Conservation (phyloP, 1,140 invertebrate genomes). For the Heliconius eleuchia region DNA sequence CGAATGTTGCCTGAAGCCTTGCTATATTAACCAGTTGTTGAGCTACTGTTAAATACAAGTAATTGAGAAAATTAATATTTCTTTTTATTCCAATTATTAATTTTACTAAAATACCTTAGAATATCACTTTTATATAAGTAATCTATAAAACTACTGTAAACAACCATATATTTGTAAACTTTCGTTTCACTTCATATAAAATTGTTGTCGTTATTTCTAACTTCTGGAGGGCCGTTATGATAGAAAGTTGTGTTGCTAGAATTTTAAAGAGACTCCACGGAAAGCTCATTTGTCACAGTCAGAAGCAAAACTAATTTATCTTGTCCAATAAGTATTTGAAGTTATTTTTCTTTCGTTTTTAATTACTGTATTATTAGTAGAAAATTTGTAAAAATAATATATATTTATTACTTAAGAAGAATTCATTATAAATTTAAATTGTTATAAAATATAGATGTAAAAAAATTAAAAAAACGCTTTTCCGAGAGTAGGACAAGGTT, state of each 20-base stretch:
- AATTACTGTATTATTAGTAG: not conserved
- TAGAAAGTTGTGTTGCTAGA: not conserved
- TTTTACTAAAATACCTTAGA: too few species aligned
- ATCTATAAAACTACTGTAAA: not conserved
- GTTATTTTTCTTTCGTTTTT: not conserved
- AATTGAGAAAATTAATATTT: not conserved
- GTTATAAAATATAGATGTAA: too few species aligned
- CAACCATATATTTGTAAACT: not conserved
- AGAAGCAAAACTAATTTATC: slow-evolving; percentile 9
- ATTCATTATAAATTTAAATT: too few species aligned
- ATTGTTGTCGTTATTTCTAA: not conserved
- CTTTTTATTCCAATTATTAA: not conserved
- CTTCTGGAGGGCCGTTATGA: not conserved
- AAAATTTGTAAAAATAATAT: not conserved
- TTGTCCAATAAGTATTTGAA: slow-evolving; percentile 1
- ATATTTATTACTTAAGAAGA: too few species aligned
- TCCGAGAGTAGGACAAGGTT: too few species aligned
- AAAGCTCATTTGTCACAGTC: slow-evolving; percentile 8
- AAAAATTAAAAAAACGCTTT: too few species aligned
- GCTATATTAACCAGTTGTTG: not conserved
- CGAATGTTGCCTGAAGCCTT: not conserved
- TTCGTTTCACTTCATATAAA: not conserved
- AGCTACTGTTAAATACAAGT: not conserved
- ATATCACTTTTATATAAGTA: not conserved
- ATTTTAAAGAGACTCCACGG: not conserved